A percentile compares a stretch with the other conserved stretches of the same genome.
These are phyloP conservation scores for Nezara viridula DNA, from an alignment of 2,888 invertebrate species.

Conservation along the genomic window DNA sequence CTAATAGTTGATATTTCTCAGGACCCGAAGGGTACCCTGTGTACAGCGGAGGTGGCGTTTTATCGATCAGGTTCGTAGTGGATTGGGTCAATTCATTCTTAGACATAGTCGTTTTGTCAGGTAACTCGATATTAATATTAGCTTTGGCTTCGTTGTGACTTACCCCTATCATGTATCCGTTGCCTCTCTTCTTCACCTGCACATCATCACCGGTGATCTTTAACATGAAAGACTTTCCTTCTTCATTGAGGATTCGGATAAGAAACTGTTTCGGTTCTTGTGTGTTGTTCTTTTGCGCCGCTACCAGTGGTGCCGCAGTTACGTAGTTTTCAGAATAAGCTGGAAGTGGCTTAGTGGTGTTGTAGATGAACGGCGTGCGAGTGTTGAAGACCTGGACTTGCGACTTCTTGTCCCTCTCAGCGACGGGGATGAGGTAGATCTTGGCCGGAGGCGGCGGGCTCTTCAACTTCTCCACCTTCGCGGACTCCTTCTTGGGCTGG, in stretches of 20 bases:
- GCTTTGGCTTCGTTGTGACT: constrained; percentile 61
- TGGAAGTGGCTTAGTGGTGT: background rate
- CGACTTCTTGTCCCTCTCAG: constrained; percentile 49
- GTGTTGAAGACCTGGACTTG: constrained; percentile 12
- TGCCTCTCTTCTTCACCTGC: constrained; percentile 61
- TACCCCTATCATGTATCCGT: constrained; percentile 61
- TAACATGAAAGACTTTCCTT: constrained; percentile 58
- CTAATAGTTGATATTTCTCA: background rate
- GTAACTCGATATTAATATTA: constrained; percentile 62
- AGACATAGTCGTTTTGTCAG: constrained; percentile 53
- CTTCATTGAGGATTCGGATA: constrained; percentile 49
- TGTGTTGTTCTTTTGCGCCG: background rate
- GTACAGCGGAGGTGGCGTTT: background rate
- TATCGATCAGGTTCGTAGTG: background rate
- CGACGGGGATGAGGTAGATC: constrained; percentile 63
- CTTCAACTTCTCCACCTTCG: constrained; percentile 57
- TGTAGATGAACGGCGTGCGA: background rate
- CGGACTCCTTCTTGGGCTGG: constrained; percentile 24
- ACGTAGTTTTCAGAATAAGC: background rate
- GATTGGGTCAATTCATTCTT: background rate
- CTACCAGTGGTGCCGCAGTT: background rate
- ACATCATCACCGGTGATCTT: constrained; percentile 63
- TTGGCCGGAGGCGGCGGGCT: constrained; percentile 60
- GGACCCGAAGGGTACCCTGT: background rate
- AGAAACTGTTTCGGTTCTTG: constrained; percentile 54